Evolutionary conservation across 2,113 vertebrate species (phyloP).

Genomic region (Cyprinodon tularosa): DNA sequence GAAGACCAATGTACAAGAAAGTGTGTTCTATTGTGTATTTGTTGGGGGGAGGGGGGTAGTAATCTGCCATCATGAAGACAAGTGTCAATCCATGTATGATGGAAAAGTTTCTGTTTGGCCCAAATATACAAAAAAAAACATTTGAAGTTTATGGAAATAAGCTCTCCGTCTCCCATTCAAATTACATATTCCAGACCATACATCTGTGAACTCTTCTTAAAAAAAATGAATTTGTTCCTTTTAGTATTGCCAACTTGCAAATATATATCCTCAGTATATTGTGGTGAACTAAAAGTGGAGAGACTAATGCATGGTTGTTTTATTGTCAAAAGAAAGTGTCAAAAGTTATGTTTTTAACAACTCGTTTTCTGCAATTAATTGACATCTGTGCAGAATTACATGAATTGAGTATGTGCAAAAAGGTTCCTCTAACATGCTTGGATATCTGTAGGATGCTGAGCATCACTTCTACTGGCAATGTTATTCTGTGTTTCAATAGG

Average conservation of each 20-base stretch:
- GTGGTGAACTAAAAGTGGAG: slow-evolving; percentile 77
- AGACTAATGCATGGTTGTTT: slow-evolving; percentile 79
- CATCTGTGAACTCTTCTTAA: slow-evolving; percentile 68
- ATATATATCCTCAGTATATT: slow-evolving; percentile 78
- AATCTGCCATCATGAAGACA: slow-evolving; percentile 61
- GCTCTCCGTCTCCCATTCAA: slow-evolving; percentile 70
- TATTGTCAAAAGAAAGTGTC: slow-evolving; percentile 76
- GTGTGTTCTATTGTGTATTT: slow-evolving; percentile 71
- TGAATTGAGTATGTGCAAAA: slow-evolving; percentile 68
- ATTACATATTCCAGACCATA: slow-evolving; percentile 71
- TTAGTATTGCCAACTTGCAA: slow-evolving; percentile 75
- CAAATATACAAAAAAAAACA: slow-evolving; percentile 57
- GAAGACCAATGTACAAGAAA: slow-evolving; percentile 72
- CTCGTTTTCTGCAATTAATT: slow-evolving; percentile 65
- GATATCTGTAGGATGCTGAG: slow-evolving; percentile 77
- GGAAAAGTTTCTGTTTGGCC: slow-evolving; percentile 64
- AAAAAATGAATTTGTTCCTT: slow-evolving; percentile 67
- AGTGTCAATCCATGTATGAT: slow-evolving; percentile 59
- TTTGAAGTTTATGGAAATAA: slow-evolving; percentile 68
- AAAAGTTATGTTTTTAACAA: slow-evolving; percentile 69
- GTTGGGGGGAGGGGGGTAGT: slow-evolving; percentile 51
- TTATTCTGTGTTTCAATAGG: slow-evolving; percentile 68
- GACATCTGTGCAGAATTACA: slow-evolving; percentile 73
- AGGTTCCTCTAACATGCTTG: slow-evolving; percentile 71
- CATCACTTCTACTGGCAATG: slow-evolving; percentile 74